A percentile compares a stretch with the other conserved stretches of the same genome.
Evolutionary conservation across 1,140 invertebrate genomes (phyloP).

Genomic region (Drosophila micromelanica): DNA sequence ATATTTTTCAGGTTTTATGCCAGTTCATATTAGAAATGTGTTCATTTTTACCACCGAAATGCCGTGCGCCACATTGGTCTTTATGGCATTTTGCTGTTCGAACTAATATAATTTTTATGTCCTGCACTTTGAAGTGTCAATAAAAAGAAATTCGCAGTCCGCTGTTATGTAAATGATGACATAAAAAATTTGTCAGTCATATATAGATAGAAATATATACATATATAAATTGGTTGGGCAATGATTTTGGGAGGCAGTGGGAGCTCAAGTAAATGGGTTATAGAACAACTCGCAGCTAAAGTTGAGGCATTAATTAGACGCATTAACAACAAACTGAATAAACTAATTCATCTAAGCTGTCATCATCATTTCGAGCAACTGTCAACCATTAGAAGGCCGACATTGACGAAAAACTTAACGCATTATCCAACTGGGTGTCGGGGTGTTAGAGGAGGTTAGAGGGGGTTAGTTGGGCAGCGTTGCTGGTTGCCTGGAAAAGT

Average conservation of each 20-base stretch:
- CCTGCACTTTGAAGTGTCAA: conserved; percentile 53
- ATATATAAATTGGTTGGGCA: conserved; percentile 44
- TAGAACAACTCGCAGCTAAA: conserved; percentile 10
- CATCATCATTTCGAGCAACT: conserved; percentile 81
- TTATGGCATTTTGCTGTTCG: conserved; percentile 31
- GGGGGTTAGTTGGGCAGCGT: conserved; percentile 1
- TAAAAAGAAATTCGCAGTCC: conserved; percentile 37
- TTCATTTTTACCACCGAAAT: conserved; percentile 3
- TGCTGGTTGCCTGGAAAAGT: conserved; percentile 60
- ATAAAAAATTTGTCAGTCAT: conserved; percentile 25
- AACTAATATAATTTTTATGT: conserved; percentile 71
- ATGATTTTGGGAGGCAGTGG: background rate
- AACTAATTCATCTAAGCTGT: conserved; percentile 82
- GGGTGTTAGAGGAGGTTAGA: background rate
- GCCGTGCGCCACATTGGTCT: background rate
- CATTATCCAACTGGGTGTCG: conserved; percentile 59
- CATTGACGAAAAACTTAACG: conserved; percentile 78
- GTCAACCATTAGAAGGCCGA: conserved; percentile 67
- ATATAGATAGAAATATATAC: conserved; percentile 18
- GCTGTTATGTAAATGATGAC: conserved; percentile 22
- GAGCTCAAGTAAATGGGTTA: background rate
- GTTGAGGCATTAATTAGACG: conserved; percentile 69
- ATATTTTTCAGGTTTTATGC: conserved; percentile 55
- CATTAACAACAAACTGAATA: conserved; percentile 64
- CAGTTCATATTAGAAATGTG: conserved; percentile 46